These are phyloP conservation scores for Edolisoma coerulescens DNA, from an alignment of 2,113 vertebrate genomes.

Conservation along the genomic window DNA sequence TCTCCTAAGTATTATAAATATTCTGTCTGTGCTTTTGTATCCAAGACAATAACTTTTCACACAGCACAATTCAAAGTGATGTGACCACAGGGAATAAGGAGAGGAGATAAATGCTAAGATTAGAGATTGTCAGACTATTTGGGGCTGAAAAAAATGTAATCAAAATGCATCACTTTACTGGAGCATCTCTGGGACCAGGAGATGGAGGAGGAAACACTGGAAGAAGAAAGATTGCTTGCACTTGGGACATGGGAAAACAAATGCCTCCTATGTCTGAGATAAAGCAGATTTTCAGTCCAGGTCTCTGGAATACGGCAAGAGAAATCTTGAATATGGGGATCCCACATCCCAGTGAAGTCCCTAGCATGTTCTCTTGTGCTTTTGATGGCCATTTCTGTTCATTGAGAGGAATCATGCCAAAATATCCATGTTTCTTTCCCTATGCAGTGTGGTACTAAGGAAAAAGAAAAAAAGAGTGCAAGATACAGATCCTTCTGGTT, in stretches of 20 bases:
- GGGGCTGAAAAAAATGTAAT: neutral
- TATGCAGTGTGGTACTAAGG: neutral
- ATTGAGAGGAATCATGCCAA: neutral
- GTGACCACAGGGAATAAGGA: neutral
- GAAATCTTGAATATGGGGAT: neutral
- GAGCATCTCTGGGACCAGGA: neutral
- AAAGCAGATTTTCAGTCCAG: neutral
- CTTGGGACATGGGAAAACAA: neutral
- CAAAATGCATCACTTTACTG: neutral
- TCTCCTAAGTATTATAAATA: conserved; percentile 4
- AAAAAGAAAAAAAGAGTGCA: neutral
- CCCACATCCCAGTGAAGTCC: neutral
- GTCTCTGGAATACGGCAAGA: neutral
- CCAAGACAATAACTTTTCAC: conserved; percentile 17
- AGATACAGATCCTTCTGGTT: neutral
- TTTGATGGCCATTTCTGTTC: neutral
- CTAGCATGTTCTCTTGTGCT: neutral
- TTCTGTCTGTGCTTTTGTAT: neutral
- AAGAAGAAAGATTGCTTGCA: neutral
- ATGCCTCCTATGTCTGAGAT: neutral
- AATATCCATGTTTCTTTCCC: neutral
- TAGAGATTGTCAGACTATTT: neutral
- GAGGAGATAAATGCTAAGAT: neutral
- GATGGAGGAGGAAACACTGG: neutral
- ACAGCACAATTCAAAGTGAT: neutral